These are phyloP conservation scores for Habrosyne pyritoides DNA, from an alignment of 2,888 invertebrate genomes.

Conservation along the genomic window DNA sequence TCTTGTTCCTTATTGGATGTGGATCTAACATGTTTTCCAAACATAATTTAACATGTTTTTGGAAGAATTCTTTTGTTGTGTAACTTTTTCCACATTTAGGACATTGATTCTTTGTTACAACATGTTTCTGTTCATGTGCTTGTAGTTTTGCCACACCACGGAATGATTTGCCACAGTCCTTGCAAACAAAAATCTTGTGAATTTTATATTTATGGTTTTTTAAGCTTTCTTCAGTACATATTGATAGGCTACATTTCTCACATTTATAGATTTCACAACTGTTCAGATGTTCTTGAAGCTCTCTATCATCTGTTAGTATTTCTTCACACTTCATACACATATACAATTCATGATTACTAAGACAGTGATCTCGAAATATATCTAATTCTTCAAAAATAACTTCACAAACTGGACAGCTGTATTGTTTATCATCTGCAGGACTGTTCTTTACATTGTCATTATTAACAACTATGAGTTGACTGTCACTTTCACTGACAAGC, in stretches of 20 bases:
- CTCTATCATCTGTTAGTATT: slow-evolving; percentile 37
- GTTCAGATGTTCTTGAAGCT: slow-evolving; percentile 42
- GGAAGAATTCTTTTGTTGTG: slow-evolving; percentile 62
- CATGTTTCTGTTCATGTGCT: slow-evolving; percentile 64
- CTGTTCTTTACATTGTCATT: slow-evolving; percentile 25
- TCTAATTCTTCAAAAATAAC: slow-evolving; percentile 37
- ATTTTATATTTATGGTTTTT: slow-evolving; percentile 48
- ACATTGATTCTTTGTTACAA: slow-evolving; percentile 52
- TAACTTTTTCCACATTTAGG: slow-evolving; percentile 72
- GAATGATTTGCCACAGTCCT: slow-evolving; percentile 67
- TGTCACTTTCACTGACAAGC: slow-evolving; percentile 45
- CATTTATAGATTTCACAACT: slow-evolving; percentile 50
- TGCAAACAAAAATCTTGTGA: slow-evolving; percentile 58
- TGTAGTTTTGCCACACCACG: slow-evolving; percentile 56
- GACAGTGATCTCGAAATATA: slow-evolving; percentile 53
- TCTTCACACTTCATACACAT: slow-evolving; percentile 59
- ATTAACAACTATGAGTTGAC: slow-evolving; percentile 49
- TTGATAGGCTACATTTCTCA: slow-evolving; percentile 45
- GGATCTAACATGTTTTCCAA: slow-evolving; percentile 59
- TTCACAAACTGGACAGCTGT: slow-evolving; percentile 48
- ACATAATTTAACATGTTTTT: slow-evolving; percentile 67
- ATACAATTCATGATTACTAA: slow-evolving; percentile 41
- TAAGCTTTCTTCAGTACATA: slow-evolving; percentile 51
- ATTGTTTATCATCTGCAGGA: slow-evolving; percentile 15
- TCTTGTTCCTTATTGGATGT: slow-evolving; percentile 63